Evolutionary conservation across 2,797 vertebrate genomes (phyloP), one percentile per base, ranked within the genome.

Genomic region (Pseudochirops corinnae): DNA sequence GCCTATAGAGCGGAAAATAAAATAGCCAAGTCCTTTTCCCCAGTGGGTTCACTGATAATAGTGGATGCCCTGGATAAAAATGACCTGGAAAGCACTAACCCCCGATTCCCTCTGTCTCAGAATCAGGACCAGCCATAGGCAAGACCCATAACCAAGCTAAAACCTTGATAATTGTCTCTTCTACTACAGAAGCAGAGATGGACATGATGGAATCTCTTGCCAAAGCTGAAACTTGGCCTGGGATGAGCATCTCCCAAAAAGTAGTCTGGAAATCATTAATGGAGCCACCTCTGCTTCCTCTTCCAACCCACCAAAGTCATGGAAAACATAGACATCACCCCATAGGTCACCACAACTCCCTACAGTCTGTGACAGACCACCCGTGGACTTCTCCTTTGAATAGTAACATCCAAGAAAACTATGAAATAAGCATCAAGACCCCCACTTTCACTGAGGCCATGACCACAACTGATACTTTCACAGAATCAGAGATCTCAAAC

Each of bases 401-500:
- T 13, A 62, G 60, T 5, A 33, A 13, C 33, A 67, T 74, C 67
- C 67, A 18, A 74, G 67, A 74, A 74, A 74, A 74, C n/a, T 21
- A 33, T 62, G 13, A 74, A 39, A 74, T 16, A 3, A 39, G 16
- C 1, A 14, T 50, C 53, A 58, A 62, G 14, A 0, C 52, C 0
- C 46, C 93, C 39, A 67, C n/a, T 16, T 62, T 31, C 91, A 60
- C 93, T 53, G 52, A 28, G 18, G n/a, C 33, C 60, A 90, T 92
- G 55, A 24, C 50, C 9, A n/a, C 60, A 90, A 28, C 13, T 0
- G 12, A 74, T 14, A 33, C 46, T 39, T 26, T 60, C 90, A 93
- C 95, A 67, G 62, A 94, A 74, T 87, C 53, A 93, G 94, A 82
- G 18, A 90, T 52, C 24, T 31, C 39, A 57, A 12, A 90, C 60